Evolutionary conservation across 2,113 vertebrate genomes (phyloP), one percentile per base, ranked within the genome.

Genomic region (Litocranius walleri): DNA sequence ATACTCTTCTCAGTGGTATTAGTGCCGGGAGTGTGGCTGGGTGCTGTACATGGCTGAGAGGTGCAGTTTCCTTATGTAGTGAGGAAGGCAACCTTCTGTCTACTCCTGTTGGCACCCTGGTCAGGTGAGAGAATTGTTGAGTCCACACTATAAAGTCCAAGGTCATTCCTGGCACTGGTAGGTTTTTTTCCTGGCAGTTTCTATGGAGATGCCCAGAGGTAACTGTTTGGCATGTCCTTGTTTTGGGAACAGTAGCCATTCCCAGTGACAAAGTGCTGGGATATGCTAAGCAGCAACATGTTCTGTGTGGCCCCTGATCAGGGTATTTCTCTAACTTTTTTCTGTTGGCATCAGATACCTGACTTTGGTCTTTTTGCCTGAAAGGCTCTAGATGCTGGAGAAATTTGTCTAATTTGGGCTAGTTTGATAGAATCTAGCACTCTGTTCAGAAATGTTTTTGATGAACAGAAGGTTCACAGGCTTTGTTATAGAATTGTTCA

Each of bases 371-470:
- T 57, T 97, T 94, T 48, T 84, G 50, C 54, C 59, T 85, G 83
- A 52, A 95, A 81, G 30, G 4, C 71, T 96, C 30, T 86, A 90
- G 90, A 82, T 96, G 40, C 52, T 64, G 62, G 71, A 80, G 85
- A 93, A 43, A 83, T 93, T 84, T 90, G 29, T 91, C 57, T 92
- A 91, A 94, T 80, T 95, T 59, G 57, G 62, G 59, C 88, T 84
- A 54, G 78, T 97, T 94, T 95, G 80, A 56, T 96, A 93, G 82
- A 92, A 67, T 96, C 52, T 93, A 91, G 48, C 54, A 56, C 43
- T 97, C 45, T 94, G 77, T 93, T 97, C 90, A 92, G 90, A 48
- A 74, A 77, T 88, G n/a, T 81, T 90, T 95, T 82, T 96, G 85
- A 67, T 90, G 77, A 91, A 94, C 78, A 91, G 90, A 95, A 97